Conservation (phyloP, 2,888 invertebrate species). For the Mechanitis mazaeus region DNA sequence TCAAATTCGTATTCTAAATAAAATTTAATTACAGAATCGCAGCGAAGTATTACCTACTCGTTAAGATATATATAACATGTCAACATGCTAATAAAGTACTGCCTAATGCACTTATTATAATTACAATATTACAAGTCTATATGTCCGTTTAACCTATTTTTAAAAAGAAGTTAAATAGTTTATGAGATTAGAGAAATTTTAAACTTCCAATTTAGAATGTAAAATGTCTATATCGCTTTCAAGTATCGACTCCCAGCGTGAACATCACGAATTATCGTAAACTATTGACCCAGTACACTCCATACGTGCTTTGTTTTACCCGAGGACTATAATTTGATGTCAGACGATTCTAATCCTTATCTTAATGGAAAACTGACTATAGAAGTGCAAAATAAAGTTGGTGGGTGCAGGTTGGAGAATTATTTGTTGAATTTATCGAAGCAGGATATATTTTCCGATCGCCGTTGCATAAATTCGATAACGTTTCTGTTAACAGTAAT, state of each 20-base stretch:
- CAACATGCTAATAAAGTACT: too few species aligned
- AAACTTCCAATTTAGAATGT: conserved; percentile 7
- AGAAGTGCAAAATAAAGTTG: conserved; percentile 7
- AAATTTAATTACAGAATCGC: too few species aligned
- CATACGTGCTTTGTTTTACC: conserved; percentile 29
- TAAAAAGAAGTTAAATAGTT: too few species aligned
- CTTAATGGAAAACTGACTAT: conserved; percentile 7
- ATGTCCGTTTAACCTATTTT: too few species aligned
- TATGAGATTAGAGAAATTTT: neutral
- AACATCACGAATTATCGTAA: conserved; percentile 42
- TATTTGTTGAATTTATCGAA: conserved; percentile 40
- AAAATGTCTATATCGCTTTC: conserved; percentile 8
- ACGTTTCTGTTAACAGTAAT: conserved; percentile 34
- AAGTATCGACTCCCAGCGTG: conserved; percentile 29
- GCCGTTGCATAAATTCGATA: conserved; percentile 35
- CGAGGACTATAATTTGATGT: conserved; percentile 11
- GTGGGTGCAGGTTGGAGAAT: conserved; percentile 32
- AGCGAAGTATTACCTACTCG: too few species aligned
- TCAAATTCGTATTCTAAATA: too few species aligned
- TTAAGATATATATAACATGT: too few species aligned
- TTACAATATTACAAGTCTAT: too few species aligned
- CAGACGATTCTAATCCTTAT: conserved; percentile 21
- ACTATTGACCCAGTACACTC: conserved; percentile 32
- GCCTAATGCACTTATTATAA: too few species aligned
- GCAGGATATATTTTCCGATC: conserved; percentile 33